Base-by-base conservation (phyloP, 2,888 invertebrate species). In the Magallana nippona region DNA sequence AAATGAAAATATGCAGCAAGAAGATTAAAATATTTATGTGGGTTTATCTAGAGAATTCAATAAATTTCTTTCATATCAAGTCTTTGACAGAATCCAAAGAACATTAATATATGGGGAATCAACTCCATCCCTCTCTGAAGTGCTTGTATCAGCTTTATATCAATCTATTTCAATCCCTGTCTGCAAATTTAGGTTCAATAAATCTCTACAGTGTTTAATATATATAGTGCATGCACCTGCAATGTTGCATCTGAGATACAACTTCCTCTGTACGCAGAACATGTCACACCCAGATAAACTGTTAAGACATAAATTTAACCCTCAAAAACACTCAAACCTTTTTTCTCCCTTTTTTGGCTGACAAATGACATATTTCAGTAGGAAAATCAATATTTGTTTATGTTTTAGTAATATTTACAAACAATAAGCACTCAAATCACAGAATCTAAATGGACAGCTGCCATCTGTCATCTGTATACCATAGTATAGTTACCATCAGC, bases 1-100 rank as follows among this genome's bases (percentile, higher is more conserved):
- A 71, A 71, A 71, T 71, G 71, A 71, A 71, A 71, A 71, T 71
- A 71, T 71, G 22, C 27, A 27, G 71, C 71, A 71, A 19, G 60
- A 60, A 71, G 71, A 71, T 71, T 71, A 71, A 13, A 71, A 71
- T 27, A 27, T 71, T 71, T 71, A 13, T 15, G 27, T 71, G 71
- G 60, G 27, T 71, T 71, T 71, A 71, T 71, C 71, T 15, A 22
- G 27, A 71, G 71, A 71, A 27, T 71, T 71, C 32, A 71, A 71
- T 71, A 71, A 71, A 71, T 71, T 32, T 71, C 71, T 11, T 71
- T 22, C 71, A 10, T 71, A 27, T 27, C 27, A 22, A 63, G 32
- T 71, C 27, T 32, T 71, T 71, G 71, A 71, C 71, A 71, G 27
- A 32, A 27, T 11, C 27, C 71, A 71, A 71, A n/a, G 32, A 22